Percentiles rank a stretch among this genome's conserved stretches.
Conservation (phyloP, 2,888 invertebrate genomes). For the Myathropa florea region DNA sequence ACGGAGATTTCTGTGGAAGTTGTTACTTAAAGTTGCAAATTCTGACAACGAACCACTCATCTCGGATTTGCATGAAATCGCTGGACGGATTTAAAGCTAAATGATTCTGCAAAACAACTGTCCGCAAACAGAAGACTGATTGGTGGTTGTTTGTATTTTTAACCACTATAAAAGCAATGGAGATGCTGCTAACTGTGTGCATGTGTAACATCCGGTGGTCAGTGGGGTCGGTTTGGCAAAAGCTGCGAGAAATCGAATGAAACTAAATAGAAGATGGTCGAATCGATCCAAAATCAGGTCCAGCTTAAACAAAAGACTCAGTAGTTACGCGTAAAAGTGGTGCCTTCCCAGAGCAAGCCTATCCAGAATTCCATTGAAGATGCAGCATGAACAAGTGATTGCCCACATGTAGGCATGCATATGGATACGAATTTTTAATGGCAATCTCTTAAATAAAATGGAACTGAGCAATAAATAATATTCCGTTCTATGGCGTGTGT, state of each 20-base stretch:
- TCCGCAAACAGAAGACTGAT: background rate
- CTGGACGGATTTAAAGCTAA: background rate
- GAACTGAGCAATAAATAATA: background rate
- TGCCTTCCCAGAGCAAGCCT: background rate
- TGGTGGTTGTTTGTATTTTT: background rate
- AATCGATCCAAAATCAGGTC: too few relatives aligned
- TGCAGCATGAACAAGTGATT: background rate
- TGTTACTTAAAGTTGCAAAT: background rate
- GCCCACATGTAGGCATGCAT: background rate
- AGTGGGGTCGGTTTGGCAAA: background rate
- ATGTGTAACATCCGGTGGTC: background rate
- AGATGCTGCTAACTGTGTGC: background rate
- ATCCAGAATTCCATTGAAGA: background rate
- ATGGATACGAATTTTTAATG: background rate
- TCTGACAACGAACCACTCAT: background rate
- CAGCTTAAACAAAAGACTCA: too few relatives aligned
- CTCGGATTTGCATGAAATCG: background rate
- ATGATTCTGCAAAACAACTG: background rate
- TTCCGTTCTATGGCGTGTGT: background rate
- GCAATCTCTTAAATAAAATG: background rate
- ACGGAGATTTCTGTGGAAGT: too few relatives aligned
- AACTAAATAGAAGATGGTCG: too few relatives aligned
- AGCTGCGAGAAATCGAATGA: too few relatives aligned
- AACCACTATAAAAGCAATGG: background rate
- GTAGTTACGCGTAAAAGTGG: background rate